Percentiles rank a stretch among this genome's conserved stretches.
Evolutionary conservation across 2,888 invertebrate species (phyloP).

Genomic region (Tubulanus polymorphus): DNA sequence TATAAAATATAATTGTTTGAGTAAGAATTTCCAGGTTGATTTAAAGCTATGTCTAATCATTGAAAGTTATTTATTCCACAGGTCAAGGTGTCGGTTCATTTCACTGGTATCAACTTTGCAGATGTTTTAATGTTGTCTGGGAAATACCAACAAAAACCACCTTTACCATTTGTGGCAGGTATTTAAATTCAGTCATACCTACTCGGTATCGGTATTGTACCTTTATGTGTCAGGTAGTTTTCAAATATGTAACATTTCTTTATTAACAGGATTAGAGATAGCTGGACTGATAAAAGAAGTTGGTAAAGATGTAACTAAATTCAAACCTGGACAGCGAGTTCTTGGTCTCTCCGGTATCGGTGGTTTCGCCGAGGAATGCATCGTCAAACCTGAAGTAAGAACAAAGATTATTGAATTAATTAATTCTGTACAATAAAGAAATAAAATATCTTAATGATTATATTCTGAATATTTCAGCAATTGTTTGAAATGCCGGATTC

Average conservation of each 20-base stretch:
- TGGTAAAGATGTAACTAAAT: slow-evolving; percentile 54
- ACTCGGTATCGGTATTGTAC: not conserved
- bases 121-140: slow-evolving; percentile 61
- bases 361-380: slow-evolving; percentile 63
- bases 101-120: slow-evolving; percentile 64
- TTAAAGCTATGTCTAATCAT: too few relatives aligned
- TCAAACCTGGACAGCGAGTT: slow-evolving; percentile 62
- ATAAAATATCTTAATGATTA: not conserved
- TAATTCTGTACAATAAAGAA: slow-evolving; percentile 4
- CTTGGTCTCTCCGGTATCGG: slow-evolving; percentile 59
- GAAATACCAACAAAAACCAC: slow-evolving; percentile 54
- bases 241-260: not conserved
- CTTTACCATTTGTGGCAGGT: slow-evolving; percentile 62
- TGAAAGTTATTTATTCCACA: too few relatives aligned
- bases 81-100: slow-evolving; percentile 64
- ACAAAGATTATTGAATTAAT: not conserved
- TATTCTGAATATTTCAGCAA: slow-evolving; percentile 4
- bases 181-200: not conserved
- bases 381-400: slow-evolving; percentile 51
- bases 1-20: too few relatives aligned
- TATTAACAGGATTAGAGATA: slow-evolving; percentile 58
- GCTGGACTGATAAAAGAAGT: slow-evolving; percentile 62
- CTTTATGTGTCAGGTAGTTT: not conserved
- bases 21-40: too few relatives aligned
- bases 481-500: slow-evolving; percentile 12